Percentiles rank a stretch among this genome's conserved stretches.
Conservation (phyloP, 2,113 vertebrate species). For the Alaudala cheleensis region DNA sequence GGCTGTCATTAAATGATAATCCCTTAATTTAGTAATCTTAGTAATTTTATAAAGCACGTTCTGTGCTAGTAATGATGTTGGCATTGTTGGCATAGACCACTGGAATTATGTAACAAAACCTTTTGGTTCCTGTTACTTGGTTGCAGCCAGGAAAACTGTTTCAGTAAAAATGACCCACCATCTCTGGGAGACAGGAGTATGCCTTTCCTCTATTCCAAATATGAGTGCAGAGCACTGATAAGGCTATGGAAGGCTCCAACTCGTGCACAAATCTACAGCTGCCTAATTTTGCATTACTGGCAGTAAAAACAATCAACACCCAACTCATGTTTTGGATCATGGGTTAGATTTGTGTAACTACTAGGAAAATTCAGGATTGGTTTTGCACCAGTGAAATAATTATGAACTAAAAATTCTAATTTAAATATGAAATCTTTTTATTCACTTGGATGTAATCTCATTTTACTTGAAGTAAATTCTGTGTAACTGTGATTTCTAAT, state of each 20-base stretch:
- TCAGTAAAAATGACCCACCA: neutral
- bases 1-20: conserved; percentile 12
- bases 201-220: neutral
- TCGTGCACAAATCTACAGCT: neutral
- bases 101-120: neutral
- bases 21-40: neutral
- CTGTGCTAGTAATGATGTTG: neutral
- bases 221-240: neutral
- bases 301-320: neutral
- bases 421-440: neutral
- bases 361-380: neutral
- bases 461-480: neutral
- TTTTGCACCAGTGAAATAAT: neutral
- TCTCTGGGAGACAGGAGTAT: neutral
- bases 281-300: neutral
- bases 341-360: neutral
- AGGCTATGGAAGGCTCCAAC: neutral
- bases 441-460: neutral
- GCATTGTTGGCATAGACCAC: neutral
- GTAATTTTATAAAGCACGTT: conserved; percentile 19
- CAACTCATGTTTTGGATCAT: neutral
- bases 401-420: neutral
- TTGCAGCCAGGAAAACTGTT: neutral
- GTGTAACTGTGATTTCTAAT: neutral
- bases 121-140: neutral